A percentile compares a stretch with the other conserved stretches of the same genome.
Evolutionary conservation across 2,113 vertebrate genomes (phyloP).

Genomic region (Typhlomys cinereus): DNA sequence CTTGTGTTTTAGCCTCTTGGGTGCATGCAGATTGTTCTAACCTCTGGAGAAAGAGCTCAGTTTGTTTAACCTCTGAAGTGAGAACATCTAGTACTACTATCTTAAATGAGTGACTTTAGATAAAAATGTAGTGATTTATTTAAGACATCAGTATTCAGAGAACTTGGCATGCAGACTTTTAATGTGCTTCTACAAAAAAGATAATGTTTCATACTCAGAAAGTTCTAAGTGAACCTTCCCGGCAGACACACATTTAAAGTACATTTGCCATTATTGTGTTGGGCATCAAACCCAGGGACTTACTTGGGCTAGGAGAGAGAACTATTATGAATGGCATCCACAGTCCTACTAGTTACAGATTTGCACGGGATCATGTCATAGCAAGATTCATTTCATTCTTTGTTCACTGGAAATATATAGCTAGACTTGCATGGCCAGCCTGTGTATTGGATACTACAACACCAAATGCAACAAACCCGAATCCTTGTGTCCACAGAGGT

Average conservation of each 20-base stretch:
- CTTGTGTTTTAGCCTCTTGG: not conserved
- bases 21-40: not conserved
- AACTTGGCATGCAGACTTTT: too few relatives aligned
- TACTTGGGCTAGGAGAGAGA: not conserved
- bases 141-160: not conserved
- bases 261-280: not conserved
- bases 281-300: not conserved
- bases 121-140: not conserved
- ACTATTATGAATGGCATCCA: not conserved
- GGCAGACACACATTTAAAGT: not conserved
- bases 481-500: not conserved
- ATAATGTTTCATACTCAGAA: not conserved
- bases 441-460: not conserved
- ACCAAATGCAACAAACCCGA: slow-evolving; percentile 26
- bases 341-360: not conserved
- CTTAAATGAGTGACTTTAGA: not conserved
- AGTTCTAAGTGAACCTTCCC: slow-evolving; percentile 10
- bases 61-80: not conserved
- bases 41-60: not conserved
- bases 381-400: not conserved
- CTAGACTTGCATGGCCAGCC: not conserved
- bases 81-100: not conserved
- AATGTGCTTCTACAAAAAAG: too few relatives aligned
- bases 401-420: not conserved
- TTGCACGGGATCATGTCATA: not conserved